Conservation (phyloP, 2,888 invertebrate species). For the Pollenia griseotomentosa region DNA sequence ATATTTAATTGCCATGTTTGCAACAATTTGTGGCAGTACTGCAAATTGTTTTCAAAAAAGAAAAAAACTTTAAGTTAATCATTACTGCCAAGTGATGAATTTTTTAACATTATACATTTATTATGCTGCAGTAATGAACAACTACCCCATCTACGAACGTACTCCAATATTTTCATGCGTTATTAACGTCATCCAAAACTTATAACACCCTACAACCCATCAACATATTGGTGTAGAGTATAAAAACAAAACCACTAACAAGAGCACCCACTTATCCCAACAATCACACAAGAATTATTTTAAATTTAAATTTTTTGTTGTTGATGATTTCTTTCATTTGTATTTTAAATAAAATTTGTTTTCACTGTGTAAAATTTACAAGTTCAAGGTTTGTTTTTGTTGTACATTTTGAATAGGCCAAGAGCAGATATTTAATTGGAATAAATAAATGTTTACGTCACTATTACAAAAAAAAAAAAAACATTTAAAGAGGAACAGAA, state of each 20-base stretch:
- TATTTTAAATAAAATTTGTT: constrained; percentile 2
- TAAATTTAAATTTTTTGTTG: constrained; percentile 26
- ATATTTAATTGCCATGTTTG: too few relatives aligned
- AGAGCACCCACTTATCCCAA: constrained; percentile 39
- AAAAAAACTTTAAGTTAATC: too few relatives aligned
- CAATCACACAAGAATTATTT: constrained; percentile 24
- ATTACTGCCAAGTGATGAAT: too few relatives aligned
- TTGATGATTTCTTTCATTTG: constrained; percentile 3
- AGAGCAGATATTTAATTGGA: not conserved
- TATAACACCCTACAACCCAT: too few relatives aligned
- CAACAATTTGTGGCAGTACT: too few relatives aligned
- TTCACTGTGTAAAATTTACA: constrained; percentile 59
- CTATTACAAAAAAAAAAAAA: constrained; percentile 22
- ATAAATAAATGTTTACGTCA: constrained; percentile 55
- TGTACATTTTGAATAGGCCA: constrained; percentile 35
- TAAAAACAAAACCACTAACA: not conserved
- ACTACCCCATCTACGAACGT: too few relatives aligned
- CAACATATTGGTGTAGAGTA: not conserved
- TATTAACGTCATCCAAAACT: too few relatives aligned
- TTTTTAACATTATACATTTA: too few relatives aligned
- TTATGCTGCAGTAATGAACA: too few relatives aligned
- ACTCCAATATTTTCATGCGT: too few relatives aligned
- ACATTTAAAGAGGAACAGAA: constrained; percentile 3
- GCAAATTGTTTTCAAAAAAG: too few relatives aligned
- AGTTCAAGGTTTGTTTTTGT: constrained; percentile 69